Conservation (phyloP, 2,797 vertebrate species). For the Gastrophryne carolinensis region DNA sequence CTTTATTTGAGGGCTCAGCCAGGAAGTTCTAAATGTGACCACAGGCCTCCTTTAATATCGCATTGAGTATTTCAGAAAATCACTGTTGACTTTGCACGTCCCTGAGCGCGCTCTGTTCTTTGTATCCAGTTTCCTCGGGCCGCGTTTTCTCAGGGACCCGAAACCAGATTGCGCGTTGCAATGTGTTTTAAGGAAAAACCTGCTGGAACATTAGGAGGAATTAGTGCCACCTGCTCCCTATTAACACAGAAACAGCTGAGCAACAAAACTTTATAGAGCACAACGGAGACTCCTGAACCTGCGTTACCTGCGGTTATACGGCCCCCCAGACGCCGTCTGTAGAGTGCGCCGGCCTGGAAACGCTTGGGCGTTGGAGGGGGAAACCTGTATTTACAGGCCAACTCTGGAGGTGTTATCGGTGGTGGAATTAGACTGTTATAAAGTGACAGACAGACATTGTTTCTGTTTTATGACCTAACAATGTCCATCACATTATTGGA, state of each 20-base stretch:
- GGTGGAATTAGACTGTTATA: slow-evolving; percentile 33
- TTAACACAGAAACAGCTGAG: slow-evolving; percentile 43
- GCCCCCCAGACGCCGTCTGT: slow-evolving; percentile 32
- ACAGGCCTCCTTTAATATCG: too few species aligned
- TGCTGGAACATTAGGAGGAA: slow-evolving; percentile 40
- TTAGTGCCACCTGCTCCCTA: slow-evolving; percentile 42
- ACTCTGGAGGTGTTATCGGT: slow-evolving; percentile 15
- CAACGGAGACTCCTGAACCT: slow-evolving; percentile 44
- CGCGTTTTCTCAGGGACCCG: slow-evolving; percentile 11
- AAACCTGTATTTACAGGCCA: not conserved
- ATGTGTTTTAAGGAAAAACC: slow-evolving; percentile 29
- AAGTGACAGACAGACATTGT: slow-evolving; percentile 24
- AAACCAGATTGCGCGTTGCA: slow-evolving; percentile 21
- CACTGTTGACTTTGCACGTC: not conserved
- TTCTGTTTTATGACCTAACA: not conserved
- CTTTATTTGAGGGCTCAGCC: too few species aligned
- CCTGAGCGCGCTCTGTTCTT: not conserved
- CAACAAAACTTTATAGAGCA: slow-evolving; percentile 46
- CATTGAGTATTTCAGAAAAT: slow-evolving; percentile 3
- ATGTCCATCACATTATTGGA: not conserved
- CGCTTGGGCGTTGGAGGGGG: not conserved
- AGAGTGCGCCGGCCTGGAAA: slow-evolving; percentile 31
- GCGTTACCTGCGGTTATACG: slow-evolving; percentile 35
- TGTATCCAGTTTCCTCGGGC: not conserved
- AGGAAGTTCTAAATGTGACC: too few species aligned